Evolutionary conservation across 2,888 invertebrate genomes (phyloP).

Genomic region (Troglohyphantes excavatus): DNA sequence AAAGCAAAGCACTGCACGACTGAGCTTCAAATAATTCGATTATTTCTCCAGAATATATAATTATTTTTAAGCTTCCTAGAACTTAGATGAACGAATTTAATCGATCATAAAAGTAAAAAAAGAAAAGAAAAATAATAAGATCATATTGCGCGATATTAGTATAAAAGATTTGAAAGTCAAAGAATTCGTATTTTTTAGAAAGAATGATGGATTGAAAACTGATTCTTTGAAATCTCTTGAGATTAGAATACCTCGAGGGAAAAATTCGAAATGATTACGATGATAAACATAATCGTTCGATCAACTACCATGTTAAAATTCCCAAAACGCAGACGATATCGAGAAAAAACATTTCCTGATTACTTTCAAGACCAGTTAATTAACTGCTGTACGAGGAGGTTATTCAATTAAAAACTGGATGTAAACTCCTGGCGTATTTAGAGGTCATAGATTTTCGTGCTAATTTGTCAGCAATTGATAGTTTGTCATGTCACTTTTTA

Average conservation of each 20-base stretch:
- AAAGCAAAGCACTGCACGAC: slow-evolving; percentile 3
- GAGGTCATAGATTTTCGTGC: slow-evolving; percentile 46
- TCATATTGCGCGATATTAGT: background rate
- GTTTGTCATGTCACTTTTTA: slow-evolving; percentile 31
- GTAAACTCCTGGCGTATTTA: slow-evolving; percentile 7
- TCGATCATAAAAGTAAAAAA: background rate
- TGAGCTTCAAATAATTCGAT: slow-evolving; percentile 5
- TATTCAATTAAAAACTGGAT: background rate
- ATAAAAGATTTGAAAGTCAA: background rate
- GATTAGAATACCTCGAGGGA: background rate
- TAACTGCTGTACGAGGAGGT: background rate
- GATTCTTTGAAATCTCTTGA: background rate
- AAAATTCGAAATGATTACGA: slow-evolving; percentile 20
- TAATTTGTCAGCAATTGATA: slow-evolving; percentile 38
- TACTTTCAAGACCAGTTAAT: background rate
- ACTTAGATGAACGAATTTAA: background rate
- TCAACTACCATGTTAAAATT: background rate
- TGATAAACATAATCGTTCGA: slow-evolving; percentile 6
- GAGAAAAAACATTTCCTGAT: slow-evolving; percentile 14
- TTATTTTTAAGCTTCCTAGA: background rate
- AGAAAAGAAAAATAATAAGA: background rate
- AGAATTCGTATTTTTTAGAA: slow-evolving; percentile 2
- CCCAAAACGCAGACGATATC: background rate
- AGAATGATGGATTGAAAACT: slow-evolving; percentile 28
- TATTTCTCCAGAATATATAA: background rate